A percentile compares a stretch with the other conserved stretches of the same genome.
Conservation (phyloP, 2,888 invertebrate species). For the Dione vanillae region DNA sequence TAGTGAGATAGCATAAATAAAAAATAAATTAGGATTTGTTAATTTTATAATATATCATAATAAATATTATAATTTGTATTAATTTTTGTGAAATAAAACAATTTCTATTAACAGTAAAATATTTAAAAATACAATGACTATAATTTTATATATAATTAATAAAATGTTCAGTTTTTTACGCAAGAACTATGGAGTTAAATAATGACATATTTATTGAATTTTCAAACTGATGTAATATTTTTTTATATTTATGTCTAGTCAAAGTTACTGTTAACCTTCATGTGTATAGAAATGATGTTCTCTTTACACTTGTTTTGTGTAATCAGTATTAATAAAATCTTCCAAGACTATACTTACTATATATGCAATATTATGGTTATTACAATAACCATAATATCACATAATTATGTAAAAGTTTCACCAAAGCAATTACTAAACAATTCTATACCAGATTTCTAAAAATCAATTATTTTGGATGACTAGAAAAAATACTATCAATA, state of each 20-base stretch:
- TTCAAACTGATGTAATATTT: no score
- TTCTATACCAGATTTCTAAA: slow-evolving; percentile 39
- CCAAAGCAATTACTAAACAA: slow-evolving; percentile 25
- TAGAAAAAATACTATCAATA: slow-evolving; percentile 3
- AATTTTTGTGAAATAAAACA: background rate
- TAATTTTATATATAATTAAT: background rate
- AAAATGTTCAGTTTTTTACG: no score
- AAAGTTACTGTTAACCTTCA: no score
- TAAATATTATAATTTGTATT: background rate
- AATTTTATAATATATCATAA: background rate
- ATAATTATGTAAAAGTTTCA: slow-evolving; percentile 6
- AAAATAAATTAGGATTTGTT: no score
- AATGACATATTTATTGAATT: no score
- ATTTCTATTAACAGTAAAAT: background rate
- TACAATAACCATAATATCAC: slow-evolving; percentile 1
- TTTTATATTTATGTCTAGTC: no score
- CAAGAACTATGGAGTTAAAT: background rate
- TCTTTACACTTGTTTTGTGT: no score
- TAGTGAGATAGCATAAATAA: no score
- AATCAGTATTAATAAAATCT: no score
- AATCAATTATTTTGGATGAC: slow-evolving; percentile 38
- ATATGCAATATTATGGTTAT: background rate
- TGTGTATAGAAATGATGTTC: no score
- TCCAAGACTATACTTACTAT: no score
- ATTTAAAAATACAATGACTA: background rate